Percentiles rank a stretch among this genome's conserved stretches.
Evolutionary conservation across 1,140 invertebrate genomes (phyloP).

Genomic region (Ips typographus): DNA sequence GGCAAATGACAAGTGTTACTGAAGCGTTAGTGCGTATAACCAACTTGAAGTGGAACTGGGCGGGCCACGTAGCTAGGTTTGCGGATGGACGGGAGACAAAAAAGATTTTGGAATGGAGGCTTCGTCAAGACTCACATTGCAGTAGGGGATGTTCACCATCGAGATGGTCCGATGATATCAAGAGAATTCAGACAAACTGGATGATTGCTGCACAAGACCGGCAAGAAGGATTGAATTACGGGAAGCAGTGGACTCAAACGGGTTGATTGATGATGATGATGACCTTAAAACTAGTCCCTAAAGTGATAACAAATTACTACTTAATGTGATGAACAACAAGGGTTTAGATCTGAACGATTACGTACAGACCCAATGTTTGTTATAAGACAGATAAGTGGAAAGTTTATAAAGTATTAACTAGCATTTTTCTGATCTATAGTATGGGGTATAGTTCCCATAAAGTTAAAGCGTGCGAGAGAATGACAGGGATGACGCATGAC

Average conservation of each 20-base stretch:
- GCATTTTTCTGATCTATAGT: too few species aligned
- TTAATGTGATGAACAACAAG: background rate
- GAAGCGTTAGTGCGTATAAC: constrained; percentile 5
- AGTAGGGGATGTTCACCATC: constrained; percentile 10
- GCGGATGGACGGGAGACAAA: constrained; percentile 10
- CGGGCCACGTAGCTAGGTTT: constrained; percentile 17
- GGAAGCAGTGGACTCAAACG: constrained; percentile 4
- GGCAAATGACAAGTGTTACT: constrained; percentile 10
- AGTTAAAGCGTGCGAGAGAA: too few species aligned
- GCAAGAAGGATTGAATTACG: constrained; percentile 7
- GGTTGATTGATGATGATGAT: background rate
- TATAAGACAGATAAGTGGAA: too few species aligned
- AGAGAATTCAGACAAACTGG: constrained; percentile 2
- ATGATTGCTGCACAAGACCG: background rate
- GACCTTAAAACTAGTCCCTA: constrained; percentile 2
- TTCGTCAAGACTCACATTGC: constrained; percentile 4
- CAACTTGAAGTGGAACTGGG: constrained; percentile 10
- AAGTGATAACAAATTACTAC: constrained; percentile 1
- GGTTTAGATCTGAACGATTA: constrained; percentile 2
- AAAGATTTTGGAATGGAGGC: too few species aligned
- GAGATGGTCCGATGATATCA: constrained; percentile 9
- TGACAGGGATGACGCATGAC: too few species aligned
- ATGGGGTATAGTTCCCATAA: too few species aligned
- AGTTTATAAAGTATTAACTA: too few species aligned
- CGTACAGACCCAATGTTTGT: background rate